Base-by-base conservation (phyloP, 2,797 vertebrate species). In the Nannoperca australis region DNA sequence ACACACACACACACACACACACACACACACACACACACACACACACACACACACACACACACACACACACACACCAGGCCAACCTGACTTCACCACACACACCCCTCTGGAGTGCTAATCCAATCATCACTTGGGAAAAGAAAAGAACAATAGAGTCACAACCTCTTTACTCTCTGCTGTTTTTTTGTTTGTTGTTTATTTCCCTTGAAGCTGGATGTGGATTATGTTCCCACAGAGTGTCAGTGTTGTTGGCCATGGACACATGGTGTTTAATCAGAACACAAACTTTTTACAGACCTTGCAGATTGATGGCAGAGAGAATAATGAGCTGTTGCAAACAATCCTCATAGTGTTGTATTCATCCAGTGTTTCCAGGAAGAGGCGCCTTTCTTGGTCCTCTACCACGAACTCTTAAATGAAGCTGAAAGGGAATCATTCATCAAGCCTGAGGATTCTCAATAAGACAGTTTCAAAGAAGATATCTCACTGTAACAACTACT, bases 181-280 rank as follows among this genome's bases (percentile, higher is more conserved):
- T 50, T 14, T 49, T 49, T 54, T 47, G 3, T 42, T 55, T 27
- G 24, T 27, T 27, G 24, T 2, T 27, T 36, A 9, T 55, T n/a
- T 78, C 22, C 20, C 22, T 30, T 20, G 11, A 40, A 68, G 54
- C 22, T 44, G 47, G 17, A 34, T 13, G 18, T n/a, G 0, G 32
- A 32, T 42, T n/a, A 13, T 24, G 36, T 58, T 69, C 20, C 49
- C 62, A 44, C 14, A 56, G 30, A 50, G 30, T 6, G 10, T 6
- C 54, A 14, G 47, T 12, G n/a, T 47, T 73, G 44, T 73, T 54
- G 38, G 53, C 32, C 36, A 59, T 12, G 12, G 22, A 44, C 47
- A 44, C 47, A 27, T n/a, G 79, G 27, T 76, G 73, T 76, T 45
- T 78, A 82, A 68, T 30, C 54, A 76, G 69, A 77, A 76, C 64